Evolutionary conservation across 2,888 invertebrate genomes (phyloP).

Genomic region (Schizaphis graminum): DNA sequence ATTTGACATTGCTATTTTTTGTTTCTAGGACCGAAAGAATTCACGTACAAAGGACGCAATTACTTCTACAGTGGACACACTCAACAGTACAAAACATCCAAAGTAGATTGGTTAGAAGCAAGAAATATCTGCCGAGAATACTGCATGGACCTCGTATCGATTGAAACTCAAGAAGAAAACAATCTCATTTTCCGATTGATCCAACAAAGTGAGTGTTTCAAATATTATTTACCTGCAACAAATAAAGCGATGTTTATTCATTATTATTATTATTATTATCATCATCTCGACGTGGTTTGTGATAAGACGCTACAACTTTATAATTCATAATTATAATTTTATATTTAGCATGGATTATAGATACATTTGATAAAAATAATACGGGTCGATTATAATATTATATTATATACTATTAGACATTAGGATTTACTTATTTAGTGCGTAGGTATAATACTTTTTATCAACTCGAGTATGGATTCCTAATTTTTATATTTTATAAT

Average conservation of each 20-base stretch:
- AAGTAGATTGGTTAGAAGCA: conserved; percentile 91
- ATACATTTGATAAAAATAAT: neutral
- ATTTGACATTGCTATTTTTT: neutral
- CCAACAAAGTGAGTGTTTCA: conserved; percentile 80
- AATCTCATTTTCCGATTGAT: conserved; percentile 90
- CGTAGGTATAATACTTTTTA: neutral
- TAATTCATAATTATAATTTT: conserved; percentile 28
- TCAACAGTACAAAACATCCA: conserved; percentile 82
- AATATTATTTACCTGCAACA: neutral
- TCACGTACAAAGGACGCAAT: conserved; percentile 88
- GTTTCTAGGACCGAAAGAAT: conserved; percentile 86
- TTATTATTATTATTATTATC: neutral
- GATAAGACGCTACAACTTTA: neutral
- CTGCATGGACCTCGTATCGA: conserved; percentile 92
- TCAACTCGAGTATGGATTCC: neutral
- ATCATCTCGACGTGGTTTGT: neutral
- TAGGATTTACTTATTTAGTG: neutral
- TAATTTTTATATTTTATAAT: neutral
- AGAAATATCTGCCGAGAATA: conserved; percentile 92
- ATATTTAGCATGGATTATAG: conserved; percentile 50
- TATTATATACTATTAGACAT: neutral
- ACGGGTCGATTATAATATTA: neutral
- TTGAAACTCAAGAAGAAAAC: conserved; percentile 92
- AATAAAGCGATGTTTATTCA: neutral
- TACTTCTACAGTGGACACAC: conserved; percentile 90